A percentile compares a stretch with the other conserved stretches of the same genome.
phyloP scores from a whole-genome alignment of 2,797 vertebrate genomes.

The Borostomias antarcticus region DNA sequence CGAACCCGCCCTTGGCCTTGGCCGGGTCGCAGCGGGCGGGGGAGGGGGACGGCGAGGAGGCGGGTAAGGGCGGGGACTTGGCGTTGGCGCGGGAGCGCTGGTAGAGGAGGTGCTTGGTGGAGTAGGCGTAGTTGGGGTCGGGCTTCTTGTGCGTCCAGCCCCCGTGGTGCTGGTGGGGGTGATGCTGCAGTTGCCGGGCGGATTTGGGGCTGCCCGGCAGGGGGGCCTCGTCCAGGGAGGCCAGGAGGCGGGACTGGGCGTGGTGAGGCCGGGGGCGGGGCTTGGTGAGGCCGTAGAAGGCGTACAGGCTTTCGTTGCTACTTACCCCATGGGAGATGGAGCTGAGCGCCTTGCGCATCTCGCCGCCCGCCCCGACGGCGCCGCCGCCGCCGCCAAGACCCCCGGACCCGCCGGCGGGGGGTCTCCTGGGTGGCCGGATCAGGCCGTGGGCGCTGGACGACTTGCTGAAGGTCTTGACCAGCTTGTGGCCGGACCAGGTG shows the following conservation, averaged over 20 bases:
- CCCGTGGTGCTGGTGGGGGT: slow-evolving; percentile 69
- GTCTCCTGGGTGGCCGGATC: slow-evolving; percentile 91
- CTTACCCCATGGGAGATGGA: slow-evolving; percentile 97
- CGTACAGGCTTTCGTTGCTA: slow-evolving; percentile 87
- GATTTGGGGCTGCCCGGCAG: slow-evolving; percentile 73
- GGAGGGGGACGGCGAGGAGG: slow-evolving; percentile 79
- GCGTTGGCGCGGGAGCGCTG: slow-evolving; percentile 84
- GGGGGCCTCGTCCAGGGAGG: slow-evolving; percentile 90
- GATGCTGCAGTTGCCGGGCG: slow-evolving; percentile 69
- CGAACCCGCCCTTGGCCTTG: slow-evolving; percentile 74
- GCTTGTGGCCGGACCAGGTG: slow-evolving; percentile 88
- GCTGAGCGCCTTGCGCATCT: slow-evolving; percentile 91
- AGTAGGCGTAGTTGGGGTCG: slow-evolving; percentile 86
- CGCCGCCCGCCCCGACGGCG: slow-evolving; percentile 79
- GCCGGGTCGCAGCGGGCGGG: slow-evolving; percentile 75
- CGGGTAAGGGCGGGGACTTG: slow-evolving; percentile 81
- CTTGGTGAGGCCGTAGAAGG: slow-evolving; percentile 89
- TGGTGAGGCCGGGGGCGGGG: slow-evolving; percentile 81
- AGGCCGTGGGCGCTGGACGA: slow-evolving; percentile 86
- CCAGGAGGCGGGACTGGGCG: slow-evolving; percentile 83
- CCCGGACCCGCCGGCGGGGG: slow-evolving; percentile 48
- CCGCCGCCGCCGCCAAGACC: slow-evolving; percentile 67
- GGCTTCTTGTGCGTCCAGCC: slow-evolving; percentile 89
- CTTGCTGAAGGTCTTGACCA: slow-evolving; percentile 92
- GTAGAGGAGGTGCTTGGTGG: slow-evolving; percentile 81